These are phyloP conservation scores for Betta splendens DNA, from an alignment of 2,797 vertebrate genomes.

Conservation along the genomic window DNA sequence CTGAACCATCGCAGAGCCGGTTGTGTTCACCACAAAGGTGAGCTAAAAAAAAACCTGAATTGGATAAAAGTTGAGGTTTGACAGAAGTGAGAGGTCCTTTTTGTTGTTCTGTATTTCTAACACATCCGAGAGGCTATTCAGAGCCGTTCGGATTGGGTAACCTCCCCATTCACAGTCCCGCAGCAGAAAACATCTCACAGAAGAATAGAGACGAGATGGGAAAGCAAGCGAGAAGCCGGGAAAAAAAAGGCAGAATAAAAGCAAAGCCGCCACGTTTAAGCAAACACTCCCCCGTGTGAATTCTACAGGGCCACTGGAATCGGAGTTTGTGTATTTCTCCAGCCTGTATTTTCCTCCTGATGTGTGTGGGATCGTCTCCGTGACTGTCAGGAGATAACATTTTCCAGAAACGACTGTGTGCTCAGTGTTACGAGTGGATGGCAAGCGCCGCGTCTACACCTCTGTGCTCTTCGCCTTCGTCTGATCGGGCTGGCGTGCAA, in stretches of 20 bases:
- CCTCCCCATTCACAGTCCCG: slow-evolving; percentile 42
- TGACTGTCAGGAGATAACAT: slow-evolving; percentile 43
- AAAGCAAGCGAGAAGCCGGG: slow-evolving; percentile 21
- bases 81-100: slow-evolving; percentile 43
- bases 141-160: slow-evolving; percentile 50
- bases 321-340: slow-evolving; percentile 20
- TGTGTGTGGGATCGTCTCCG: slow-evolving; percentile 31
- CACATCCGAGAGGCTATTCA: slow-evolving; percentile 46
- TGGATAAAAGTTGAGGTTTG: slow-evolving; percentile 21
- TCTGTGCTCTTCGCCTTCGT: slow-evolving; percentile 16
- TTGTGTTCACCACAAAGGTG: slow-evolving; percentile 17
- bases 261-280: slow-evolving; percentile 35
- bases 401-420: slow-evolving; percentile 26
- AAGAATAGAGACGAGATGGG: slow-evolving; percentile 40
- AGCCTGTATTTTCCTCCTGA: slow-evolving; percentile 11
- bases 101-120: slow-evolving; percentile 45
- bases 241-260: slow-evolving; percentile 22
- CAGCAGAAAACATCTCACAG: slow-evolving; percentile 41
- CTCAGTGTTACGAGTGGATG: slow-evolving; percentile 18
- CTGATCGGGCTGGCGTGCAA: slow-evolving; percentile 36
- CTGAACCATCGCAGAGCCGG: slow-evolving; percentile 33
- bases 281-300: slow-evolving; percentile 34
- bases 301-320: slow-evolving; percentile 19
- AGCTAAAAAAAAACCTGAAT: slow-evolving; percentile 27
- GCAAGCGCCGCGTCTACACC: not conserved